phyloP scores from a whole-genome alignment of 2,888 invertebrate genomes.

The Lysandra coridon region DNA sequence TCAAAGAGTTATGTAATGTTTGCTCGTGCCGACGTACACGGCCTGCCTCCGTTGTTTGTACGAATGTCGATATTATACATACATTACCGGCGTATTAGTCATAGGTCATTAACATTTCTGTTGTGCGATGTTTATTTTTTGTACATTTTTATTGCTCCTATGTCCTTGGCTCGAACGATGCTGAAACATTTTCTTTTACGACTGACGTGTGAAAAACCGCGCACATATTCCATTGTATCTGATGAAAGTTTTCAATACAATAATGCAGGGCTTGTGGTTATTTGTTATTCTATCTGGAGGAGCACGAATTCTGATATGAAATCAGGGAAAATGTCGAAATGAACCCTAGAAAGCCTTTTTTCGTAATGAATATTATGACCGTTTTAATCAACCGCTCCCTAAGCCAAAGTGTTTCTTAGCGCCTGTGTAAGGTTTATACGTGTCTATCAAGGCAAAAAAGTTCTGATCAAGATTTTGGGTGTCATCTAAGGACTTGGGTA shows the following conservation, averaged over 20 bases:
- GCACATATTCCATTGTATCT: background rate
- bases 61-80: constrained; percentile 76
- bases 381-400: too few species aligned
- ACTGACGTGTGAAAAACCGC: constrained; percentile 36
- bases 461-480: too few species aligned
- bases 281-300: background rate
- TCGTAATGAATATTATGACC: too few species aligned
- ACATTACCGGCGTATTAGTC: constrained; percentile 72
- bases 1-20: constrained; percentile 81
- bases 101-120: constrained; percentile 74
- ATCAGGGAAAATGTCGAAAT: too few species aligned
- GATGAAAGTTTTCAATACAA: background rate
- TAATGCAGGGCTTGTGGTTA: background rate
- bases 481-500: too few species aligned
- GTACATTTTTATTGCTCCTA: constrained; percentile 57
- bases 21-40: constrained; percentile 70
- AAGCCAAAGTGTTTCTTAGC: too few species aligned
- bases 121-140: constrained; percentile 66
- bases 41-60: constrained; percentile 71
- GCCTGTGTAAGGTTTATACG: too few species aligned
- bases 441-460: too few species aligned
- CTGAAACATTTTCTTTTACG: constrained; percentile 40
- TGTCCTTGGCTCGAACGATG: constrained; percentile 50
- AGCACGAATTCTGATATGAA: background rate
- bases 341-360: too few species aligned